Conservation (phyloP, 2,888 invertebrate species). For the Coronaproctus castanopsis region DNA sequence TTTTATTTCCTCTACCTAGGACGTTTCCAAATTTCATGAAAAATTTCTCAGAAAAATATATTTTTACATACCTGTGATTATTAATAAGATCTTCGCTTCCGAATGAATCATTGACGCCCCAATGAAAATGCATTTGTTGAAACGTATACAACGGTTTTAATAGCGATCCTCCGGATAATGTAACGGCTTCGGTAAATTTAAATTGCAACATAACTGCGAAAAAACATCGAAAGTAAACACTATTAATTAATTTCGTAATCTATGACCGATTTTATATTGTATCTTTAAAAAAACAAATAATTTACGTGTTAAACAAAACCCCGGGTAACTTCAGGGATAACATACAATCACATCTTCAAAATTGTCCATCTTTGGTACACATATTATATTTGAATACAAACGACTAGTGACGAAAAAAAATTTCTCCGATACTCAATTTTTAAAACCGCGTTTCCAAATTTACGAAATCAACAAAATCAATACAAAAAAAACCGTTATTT, state of each 20-base stretch:
- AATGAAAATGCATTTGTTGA: conserved; percentile 63
- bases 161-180: conserved; percentile 44
- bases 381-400: too few species aligned
- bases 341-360: too few species aligned
- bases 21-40: too few species aligned
- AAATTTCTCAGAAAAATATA: neutral
- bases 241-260: neutral
- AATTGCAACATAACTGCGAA: conserved; percentile 39
- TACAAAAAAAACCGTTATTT: too few species aligned
- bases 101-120: conserved; percentile 52
- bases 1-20: too few species aligned
- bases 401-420: too few species aligned
- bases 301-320: too few species aligned
- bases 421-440: too few species aligned
- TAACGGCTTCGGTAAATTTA: conserved; percentile 32
- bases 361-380: too few species aligned
- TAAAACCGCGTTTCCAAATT: too few species aligned
- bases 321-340: too few species aligned
- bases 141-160: conserved; percentile 27
- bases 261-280: neutral
- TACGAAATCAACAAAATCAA: too few species aligned
- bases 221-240: neutral
- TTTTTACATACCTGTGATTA: conserved; percentile 32
- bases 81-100: conserved; percentile 63
- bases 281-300: neutral